Conservation (phyloP, 2,113 vertebrate species). For the Chrysemys picta region DNA sequence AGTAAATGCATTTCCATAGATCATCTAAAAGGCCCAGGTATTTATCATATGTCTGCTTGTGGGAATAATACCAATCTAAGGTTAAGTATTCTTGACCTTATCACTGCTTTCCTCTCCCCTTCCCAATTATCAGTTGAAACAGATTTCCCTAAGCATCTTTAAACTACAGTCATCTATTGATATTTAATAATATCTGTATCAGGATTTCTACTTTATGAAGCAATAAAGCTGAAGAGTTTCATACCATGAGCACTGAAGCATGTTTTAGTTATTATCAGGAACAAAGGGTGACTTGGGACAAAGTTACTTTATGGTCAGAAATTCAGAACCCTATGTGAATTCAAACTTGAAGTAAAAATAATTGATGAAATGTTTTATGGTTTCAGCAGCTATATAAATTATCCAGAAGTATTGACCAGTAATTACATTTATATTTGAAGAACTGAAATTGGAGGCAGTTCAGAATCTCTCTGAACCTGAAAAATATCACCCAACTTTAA, state of each 20-base stretch:
- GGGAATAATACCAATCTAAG: conserved; percentile 21
- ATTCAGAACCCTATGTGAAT: neutral
- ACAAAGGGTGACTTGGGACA: neutral
- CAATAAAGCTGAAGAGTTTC: neutral
- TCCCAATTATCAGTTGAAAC: conserved; percentile 11
- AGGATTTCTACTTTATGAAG: neutral
- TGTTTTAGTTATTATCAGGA: neutral
- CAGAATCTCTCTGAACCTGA: conserved; percentile 45
- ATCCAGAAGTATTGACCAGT: conserved; percentile 18
- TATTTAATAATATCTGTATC: conserved; percentile 15
- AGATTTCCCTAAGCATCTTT: neutral
- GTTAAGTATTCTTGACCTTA: conserved; percentile 1
- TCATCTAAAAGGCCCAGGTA: neutral
- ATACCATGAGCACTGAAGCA: neutral
- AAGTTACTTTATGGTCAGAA: neutral
- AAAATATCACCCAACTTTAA: neutral
- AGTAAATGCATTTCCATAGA: conserved; percentile 11
- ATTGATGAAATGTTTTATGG: conserved; percentile 14
- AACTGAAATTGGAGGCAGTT: conserved; percentile 6
- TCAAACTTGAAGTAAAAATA: conserved; percentile 37
- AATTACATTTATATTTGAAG: conserved; percentile 53
- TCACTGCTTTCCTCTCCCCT: neutral
- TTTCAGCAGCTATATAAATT: conserved; percentile 50
- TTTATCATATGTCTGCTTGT: conserved; percentile 1
- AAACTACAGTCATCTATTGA: conserved; percentile 2